These are phyloP conservation scores for Propithecus deckenii DNA, from an alignment of 2,797 vertebrate genomes.

Conservation along the genomic window DNA sequence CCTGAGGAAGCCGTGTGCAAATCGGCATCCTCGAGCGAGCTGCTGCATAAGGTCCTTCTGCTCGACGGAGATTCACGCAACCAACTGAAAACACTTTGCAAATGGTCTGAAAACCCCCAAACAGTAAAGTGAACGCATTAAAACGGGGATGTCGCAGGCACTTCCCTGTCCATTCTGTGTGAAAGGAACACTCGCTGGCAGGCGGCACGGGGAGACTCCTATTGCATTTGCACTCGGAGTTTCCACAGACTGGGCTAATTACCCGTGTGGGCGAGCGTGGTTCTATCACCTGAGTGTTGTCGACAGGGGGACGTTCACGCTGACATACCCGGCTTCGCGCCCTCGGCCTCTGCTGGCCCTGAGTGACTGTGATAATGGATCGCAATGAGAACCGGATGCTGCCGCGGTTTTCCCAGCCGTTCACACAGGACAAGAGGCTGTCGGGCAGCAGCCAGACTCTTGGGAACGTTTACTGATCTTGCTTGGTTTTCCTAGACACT, in stretches of 20 bases:
- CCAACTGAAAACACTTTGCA: neutral
- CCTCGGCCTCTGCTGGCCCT: neutral
- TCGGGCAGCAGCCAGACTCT: neutral
- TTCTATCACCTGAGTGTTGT: neutral
- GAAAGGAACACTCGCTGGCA: slow-evolving; percentile 49
- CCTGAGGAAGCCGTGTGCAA: slow-evolving; percentile 76
- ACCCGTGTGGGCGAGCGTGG: neutral
- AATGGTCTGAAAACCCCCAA: slow-evolving; percentile 41
- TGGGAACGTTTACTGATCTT: fast-evolving
- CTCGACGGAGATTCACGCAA: neutral
- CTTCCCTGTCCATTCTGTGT: neutral
- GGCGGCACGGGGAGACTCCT: neutral
- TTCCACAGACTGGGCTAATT: slow-evolving; percentile 2
- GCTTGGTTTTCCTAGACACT: neutral
- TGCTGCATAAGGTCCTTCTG: slow-evolving; percentile 67
- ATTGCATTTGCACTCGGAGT: slow-evolving; percentile 50
- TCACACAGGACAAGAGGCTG: fast-evolving
- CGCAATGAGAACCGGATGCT: fast-evolving
- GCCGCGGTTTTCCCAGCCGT: fast-evolving
- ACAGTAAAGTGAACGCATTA: slow-evolving; percentile 24
- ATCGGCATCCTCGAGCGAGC: slow-evolving; percentile 72
- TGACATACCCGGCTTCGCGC: fast-evolving
- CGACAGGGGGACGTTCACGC: fast-evolving
- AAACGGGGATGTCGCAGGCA: neutral
- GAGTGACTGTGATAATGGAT: neutral